phyloP scores from a whole-genome alignment of 2,113 vertebrate species.

The Stegastes partitus region DNA sequence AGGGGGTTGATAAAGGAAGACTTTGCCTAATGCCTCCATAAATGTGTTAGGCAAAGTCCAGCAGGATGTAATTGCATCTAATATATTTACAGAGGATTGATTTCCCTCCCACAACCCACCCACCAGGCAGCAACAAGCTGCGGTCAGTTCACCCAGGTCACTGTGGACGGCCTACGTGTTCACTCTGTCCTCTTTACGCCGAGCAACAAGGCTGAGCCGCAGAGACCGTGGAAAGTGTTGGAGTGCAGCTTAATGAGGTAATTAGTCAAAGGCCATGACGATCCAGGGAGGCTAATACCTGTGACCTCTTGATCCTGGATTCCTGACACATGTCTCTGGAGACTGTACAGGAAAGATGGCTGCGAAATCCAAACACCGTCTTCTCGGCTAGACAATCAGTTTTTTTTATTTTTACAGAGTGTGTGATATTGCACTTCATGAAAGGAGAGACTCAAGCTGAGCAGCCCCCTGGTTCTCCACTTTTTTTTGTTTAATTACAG shows the following conservation, averaged over 20 bases:
- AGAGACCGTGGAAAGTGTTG: slow-evolving; percentile 70
- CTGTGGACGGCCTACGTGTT: slow-evolving; percentile 50
- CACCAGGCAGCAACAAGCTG: slow-evolving; percentile 65
- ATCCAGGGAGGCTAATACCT: slow-evolving; percentile 84
- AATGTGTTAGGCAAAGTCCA: slow-evolving; percentile 82
- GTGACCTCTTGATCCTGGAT: slow-evolving; percentile 81
- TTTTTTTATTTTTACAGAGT: slow-evolving; percentile 56
- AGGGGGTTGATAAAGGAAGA: slow-evolving; percentile 76
- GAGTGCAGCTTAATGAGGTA: slow-evolving; percentile 83
- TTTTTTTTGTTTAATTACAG: slow-evolving; percentile 72
- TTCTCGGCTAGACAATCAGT: slow-evolving; percentile 32
- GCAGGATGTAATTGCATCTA: slow-evolving; percentile 80
- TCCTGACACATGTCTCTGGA: slow-evolving; percentile 77
- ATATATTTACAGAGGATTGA: slow-evolving; percentile 84
- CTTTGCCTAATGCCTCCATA: slow-evolving; percentile 81
- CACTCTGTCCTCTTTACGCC: slow-evolving; percentile 57
- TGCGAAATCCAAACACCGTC: slow-evolving; percentile 43
- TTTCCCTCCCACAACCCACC: slow-evolving; percentile 65
- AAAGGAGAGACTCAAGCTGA: slow-evolving; percentile 56
- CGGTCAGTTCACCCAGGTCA: slow-evolving; percentile 65
- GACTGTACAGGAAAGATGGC: slow-evolving; percentile 59
- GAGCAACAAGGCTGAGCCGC: slow-evolving; percentile 55
- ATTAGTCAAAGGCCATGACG: slow-evolving; percentile 83
- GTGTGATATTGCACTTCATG: slow-evolving; percentile 68
- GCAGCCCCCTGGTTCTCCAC: slow-evolving; percentile 12